phyloP scores from a whole-genome alignment of 1,140 invertebrate species.

The Lasioglossum albipes region DNA sequence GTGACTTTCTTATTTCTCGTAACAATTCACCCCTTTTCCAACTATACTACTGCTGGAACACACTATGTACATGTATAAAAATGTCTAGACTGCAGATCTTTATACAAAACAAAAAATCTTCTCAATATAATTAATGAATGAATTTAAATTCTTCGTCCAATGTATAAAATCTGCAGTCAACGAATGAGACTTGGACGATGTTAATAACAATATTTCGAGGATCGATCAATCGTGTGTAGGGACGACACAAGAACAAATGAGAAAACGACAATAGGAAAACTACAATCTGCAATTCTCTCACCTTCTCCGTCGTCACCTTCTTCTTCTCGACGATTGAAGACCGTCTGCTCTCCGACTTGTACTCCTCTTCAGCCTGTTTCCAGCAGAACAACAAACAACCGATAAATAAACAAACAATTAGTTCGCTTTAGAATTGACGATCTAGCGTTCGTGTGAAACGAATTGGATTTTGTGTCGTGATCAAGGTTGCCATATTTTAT shows the following conservation, averaged over 20 bases:
- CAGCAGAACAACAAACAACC: background rate
- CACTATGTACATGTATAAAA: too few relatives aligned
- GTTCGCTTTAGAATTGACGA: background rate
- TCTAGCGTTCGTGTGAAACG: background rate
- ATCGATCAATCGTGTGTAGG: background rate
- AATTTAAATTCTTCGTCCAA: too few relatives aligned
- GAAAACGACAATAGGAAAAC: background rate
- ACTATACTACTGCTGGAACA: too few relatives aligned
- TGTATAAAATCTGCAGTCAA: too few relatives aligned
- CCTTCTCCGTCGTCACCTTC: conserved; percentile 82
- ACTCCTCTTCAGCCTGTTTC: conserved; percentile 80
- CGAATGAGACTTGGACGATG: background rate
- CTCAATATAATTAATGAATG: too few relatives aligned
- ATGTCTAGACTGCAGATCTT: too few relatives aligned
- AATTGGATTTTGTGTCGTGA: background rate
- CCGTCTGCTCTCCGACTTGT: conserved; percentile 82
- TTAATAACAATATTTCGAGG: background rate
- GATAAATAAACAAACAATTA: background rate
- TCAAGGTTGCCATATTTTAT: too few relatives aligned
- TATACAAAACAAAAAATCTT: too few relatives aligned
- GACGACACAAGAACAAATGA: background rate
- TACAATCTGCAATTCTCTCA: conserved; percentile 67
- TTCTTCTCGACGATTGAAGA: conserved; percentile 83
- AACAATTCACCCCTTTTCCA: too few relatives aligned
- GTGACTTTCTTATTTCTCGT: too few relatives aligned